phyloP scores from a whole-genome alignment of 2,113 vertebrate species.

The Raja brachyura region DNA sequence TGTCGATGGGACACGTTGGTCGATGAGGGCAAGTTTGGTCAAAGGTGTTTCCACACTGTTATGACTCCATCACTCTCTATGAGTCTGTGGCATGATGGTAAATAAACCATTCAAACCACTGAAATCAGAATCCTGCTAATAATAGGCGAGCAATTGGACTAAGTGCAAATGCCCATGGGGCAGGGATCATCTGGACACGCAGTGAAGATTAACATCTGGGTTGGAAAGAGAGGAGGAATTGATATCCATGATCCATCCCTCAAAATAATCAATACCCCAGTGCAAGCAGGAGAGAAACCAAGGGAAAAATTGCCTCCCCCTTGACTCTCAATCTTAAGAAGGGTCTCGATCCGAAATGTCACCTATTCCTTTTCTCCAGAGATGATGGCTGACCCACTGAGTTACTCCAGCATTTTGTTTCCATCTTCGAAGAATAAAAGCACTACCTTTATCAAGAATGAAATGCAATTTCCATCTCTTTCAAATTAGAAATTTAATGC shows the following conservation, averaged over 20 bases:
- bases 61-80: too few relatives aligned
- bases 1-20: too few relatives aligned
- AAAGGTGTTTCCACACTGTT: too few relatives aligned
- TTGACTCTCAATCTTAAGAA: too few relatives aligned
- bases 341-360: too few relatives aligned
- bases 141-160: not conserved
- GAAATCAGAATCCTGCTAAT: not conserved
- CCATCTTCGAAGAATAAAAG: not conserved
- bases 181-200: not conserved
- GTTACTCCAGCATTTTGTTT: too few relatives aligned
- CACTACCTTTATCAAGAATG: not conserved
- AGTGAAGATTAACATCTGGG: not conserved
- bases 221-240: not conserved
- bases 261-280: not conserved
- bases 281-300: not conserved
- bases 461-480: not conserved
- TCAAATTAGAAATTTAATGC: constrained; percentile 26
- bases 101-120: too few relatives aligned
- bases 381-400: too few relatives aligned
- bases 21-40: too few relatives aligned
- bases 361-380: too few relatives aligned
- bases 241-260: not conserved
- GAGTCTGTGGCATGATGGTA: too few relatives aligned
- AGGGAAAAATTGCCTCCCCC: not conserved
- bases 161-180: not conserved